These are phyloP conservation scores for Mus caroli DNA, from an alignment of 2,797 vertebrate species.

Conservation along the genomic window DNA sequence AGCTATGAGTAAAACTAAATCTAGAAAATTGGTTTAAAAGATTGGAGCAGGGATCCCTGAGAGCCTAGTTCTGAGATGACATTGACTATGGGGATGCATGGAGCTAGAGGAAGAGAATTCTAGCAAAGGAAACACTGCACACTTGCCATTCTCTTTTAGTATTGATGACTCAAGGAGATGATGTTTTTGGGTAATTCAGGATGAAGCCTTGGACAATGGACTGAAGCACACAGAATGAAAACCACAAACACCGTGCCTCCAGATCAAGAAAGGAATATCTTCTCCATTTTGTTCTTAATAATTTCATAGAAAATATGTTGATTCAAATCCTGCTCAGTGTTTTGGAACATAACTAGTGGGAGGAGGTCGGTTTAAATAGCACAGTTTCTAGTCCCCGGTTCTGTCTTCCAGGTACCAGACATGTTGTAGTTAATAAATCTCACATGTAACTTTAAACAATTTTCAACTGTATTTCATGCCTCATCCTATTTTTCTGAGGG, in stretches of 20 bases:
- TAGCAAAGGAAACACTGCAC: not conserved
- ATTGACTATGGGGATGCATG: not conserved
- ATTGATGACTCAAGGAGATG: not conserved
- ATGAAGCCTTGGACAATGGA: not conserved
- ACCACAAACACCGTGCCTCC: not conserved
- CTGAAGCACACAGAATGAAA: not conserved
- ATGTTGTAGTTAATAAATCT: not conserved
- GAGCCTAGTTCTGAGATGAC: not conserved
- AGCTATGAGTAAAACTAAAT: not conserved
- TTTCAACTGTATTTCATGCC: not conserved
- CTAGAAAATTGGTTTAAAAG: not conserved
- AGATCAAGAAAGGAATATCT: not conserved
- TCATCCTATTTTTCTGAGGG: not conserved
- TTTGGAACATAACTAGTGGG: not conserved
- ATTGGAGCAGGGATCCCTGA: not conserved
- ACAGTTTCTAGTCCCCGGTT: not conserved
- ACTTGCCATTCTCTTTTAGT: not conserved
- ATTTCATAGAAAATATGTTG: not conserved
- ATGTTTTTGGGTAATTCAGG: not conserved
- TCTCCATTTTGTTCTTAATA: not conserved
- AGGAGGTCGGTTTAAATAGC: slow-evolving; percentile 10
- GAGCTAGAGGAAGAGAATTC: not conserved
- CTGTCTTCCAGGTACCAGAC: not conserved
- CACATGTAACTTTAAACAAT: not conserved
- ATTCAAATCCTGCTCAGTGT: slow-evolving; percentile 40